These are phyloP conservation scores for Triplophysa tibetana DNA, from an alignment of 2,113 vertebrate species.

Conservation along the genomic window DNA sequence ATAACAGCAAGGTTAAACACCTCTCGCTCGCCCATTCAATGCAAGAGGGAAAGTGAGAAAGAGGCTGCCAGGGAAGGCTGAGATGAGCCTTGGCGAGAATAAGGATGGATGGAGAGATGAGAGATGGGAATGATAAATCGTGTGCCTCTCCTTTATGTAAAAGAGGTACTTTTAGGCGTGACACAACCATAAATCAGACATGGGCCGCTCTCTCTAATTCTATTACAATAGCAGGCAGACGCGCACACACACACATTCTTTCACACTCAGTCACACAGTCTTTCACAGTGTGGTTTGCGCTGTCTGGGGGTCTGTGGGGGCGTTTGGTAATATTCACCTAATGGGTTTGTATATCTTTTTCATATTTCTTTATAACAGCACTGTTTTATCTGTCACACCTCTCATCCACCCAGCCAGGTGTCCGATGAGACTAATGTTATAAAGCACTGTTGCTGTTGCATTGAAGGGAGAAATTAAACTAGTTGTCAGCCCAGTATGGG, in stretches of 20 bases:
- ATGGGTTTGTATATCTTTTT: slow-evolving; percentile 34
- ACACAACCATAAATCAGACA: slow-evolving; percentile 73
- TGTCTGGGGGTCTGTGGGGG: slow-evolving; percentile 14
- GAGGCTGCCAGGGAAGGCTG: slow-evolving; percentile 51
- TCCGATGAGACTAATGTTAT: neutral
- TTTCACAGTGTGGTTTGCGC: slow-evolving; percentile 31
- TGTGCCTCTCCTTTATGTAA: slow-evolving; percentile 69
- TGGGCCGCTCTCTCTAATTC: slow-evolving; percentile 64
- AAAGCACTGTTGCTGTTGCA: neutral
- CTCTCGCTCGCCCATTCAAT: slow-evolving; percentile 8
- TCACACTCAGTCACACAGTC: slow-evolving; percentile 7
- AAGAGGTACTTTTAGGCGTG: slow-evolving; percentile 66
- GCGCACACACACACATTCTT: slow-evolving; percentile 32
- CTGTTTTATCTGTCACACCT: slow-evolving; percentile 7
- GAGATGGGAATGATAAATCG: slow-evolving; percentile 68
- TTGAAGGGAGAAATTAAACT: neutral
- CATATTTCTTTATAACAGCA: slow-evolving; percentile 23
- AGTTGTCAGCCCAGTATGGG: neutral
- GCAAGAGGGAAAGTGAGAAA: slow-evolving; percentile 34
- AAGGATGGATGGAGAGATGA: slow-evolving; percentile 69
- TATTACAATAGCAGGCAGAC: slow-evolving; percentile 62
- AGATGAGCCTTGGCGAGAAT: slow-evolving; percentile 60
- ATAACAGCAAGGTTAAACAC: slow-evolving; percentile 54
- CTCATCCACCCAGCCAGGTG: neutral
- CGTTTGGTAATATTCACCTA: slow-evolving; percentile 36